Evolutionary conservation across 2,888 invertebrate species (phyloP).

Genomic region (Mesorhabditis sp.): DNA sequence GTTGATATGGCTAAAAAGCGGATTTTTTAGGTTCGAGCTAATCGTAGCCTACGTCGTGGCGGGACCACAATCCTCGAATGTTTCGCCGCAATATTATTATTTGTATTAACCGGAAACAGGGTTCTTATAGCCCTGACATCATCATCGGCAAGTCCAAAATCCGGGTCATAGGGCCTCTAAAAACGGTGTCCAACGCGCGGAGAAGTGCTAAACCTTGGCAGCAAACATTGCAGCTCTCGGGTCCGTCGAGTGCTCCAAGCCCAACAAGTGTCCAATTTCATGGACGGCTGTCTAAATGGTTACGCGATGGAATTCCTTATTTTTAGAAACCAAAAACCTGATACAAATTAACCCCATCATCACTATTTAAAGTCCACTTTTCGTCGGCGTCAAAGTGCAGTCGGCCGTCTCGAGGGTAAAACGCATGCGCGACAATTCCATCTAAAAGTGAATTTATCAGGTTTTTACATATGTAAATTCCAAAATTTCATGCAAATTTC

Average conservation of each 20-base stretch:
- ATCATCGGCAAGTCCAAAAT: slow-evolving; percentile 68
- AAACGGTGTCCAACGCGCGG: neutral
- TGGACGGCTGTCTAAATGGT: slow-evolving; percentile 51
- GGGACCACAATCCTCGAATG: neutral
- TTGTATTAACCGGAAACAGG: slow-evolving; percentile 42
- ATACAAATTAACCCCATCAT: slow-evolving; percentile 51
- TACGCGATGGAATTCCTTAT: neutral
- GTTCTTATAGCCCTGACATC: slow-evolving; percentile 78
- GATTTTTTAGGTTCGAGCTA: neutral
- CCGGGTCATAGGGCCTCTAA: slow-evolving; percentile 26
- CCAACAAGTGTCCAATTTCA: slow-evolving; percentile 75
- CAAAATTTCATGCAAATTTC: neutral
- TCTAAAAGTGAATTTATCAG: slow-evolving; percentile 24
- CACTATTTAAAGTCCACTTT: slow-evolving; percentile 50
- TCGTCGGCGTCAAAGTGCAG: slow-evolving; percentile 57
- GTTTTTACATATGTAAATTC: neutral
- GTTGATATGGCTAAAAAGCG: slow-evolving; percentile 29
- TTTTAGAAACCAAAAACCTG: slow-evolving; percentile 27
- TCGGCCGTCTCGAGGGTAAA: slow-evolving; percentile 53
- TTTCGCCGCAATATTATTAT: neutral
- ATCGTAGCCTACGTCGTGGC: neutral
- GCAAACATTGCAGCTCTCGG: slow-evolving; percentile 55
- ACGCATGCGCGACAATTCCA: slow-evolving; percentile 54
- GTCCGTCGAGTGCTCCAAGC: slow-evolving; percentile 90
- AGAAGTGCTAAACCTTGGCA: slow-evolving; percentile 18